Percentiles rank a stretch among this genome's conserved stretches.
Conservation (phyloP, 23 tunicate genomes). For the Halocynthia roretzi region DNA sequence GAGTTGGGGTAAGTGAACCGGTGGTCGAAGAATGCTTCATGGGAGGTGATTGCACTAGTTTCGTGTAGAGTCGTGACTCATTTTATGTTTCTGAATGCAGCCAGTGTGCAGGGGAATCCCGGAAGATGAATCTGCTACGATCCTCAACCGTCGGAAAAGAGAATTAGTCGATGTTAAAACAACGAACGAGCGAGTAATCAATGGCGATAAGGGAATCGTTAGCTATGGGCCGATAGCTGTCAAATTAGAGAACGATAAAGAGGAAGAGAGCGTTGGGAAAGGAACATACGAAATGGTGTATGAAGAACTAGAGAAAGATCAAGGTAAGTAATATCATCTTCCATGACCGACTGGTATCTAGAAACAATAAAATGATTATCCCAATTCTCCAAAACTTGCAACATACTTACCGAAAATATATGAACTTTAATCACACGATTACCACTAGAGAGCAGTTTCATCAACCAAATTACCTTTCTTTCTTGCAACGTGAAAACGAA, state of each 20-base stretch:
- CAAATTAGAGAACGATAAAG: not conserved
- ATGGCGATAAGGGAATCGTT: not conserved
- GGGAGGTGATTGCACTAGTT: not conserved
- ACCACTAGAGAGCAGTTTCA: too few species aligned
- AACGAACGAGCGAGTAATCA: not conserved
- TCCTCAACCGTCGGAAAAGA: not conserved
- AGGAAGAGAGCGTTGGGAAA: not conserved
- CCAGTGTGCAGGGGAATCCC: slow-evolving; percentile 5
- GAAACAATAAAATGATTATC: too few species aligned
- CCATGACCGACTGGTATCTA: too few species aligned
- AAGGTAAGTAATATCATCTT: not conserved
- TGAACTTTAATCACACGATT: too few species aligned
- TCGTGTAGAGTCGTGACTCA: not conserved
- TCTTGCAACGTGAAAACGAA: too few species aligned
- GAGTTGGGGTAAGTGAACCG: slow-evolving; percentile 29
- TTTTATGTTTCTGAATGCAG: not conserved
- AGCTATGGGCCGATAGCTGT: not conserved
- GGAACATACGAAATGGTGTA: slow-evolving; percentile 11
- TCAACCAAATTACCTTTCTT: too few species aligned
- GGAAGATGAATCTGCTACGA: not conserved
- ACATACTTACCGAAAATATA: too few species aligned
- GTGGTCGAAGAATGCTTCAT: not conserved
- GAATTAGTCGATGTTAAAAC: not conserved
- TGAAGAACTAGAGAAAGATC: slow-evolving; percentile 4
- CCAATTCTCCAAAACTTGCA: too few species aligned